Evolutionary conservation across 1,140 invertebrate genomes (phyloP).

Genomic region (Nautilus pompilius): DNA sequence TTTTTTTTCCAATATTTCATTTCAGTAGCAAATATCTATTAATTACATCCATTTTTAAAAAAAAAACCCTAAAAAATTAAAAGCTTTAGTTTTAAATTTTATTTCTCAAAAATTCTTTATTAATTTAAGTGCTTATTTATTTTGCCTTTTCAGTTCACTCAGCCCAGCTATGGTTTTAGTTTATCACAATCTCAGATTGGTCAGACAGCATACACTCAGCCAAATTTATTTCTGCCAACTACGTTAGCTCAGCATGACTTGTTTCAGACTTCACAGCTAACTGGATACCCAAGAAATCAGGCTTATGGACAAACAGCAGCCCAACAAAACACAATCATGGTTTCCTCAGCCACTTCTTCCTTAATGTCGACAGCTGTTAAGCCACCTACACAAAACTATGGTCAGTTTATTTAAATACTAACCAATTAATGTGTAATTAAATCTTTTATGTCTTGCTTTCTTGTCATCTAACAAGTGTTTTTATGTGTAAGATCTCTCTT

Average conservation of each 20-base stretch:
- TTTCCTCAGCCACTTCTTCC: conserved; percentile 81
- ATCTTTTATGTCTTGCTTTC: too few relatives aligned
- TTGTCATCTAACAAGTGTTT: too few relatives aligned
- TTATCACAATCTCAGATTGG: conserved; percentile 67
- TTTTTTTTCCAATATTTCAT: too few relatives aligned
- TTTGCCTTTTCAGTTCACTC: conserved; percentile 62
- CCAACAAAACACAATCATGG: conserved; percentile 83
- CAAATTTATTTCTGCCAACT: conserved; percentile 44
- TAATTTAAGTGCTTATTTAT: too few relatives aligned
- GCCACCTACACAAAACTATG: conserved; percentile 61
- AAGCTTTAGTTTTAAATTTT: too few relatives aligned
- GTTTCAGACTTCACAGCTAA: conserved; percentile 63
- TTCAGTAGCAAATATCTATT: too few relatives aligned
- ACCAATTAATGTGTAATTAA: too few relatives aligned
- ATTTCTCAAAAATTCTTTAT: too few relatives aligned
- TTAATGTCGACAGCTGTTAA: conserved; percentile 87
- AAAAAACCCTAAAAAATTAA: too few relatives aligned
- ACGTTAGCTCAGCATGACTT: conserved; percentile 39
- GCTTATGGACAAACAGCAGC: conserved; percentile 38
- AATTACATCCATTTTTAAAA: too few relatives aligned
- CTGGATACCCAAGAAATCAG: conserved; percentile 54
- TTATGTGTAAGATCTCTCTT: too few relatives aligned
- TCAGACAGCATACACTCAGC: conserved; percentile 54
- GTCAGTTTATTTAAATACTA: background rate
- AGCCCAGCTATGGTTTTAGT: conserved; percentile 62